These are phyloP conservation scores for Listrodromus nycthemerus DNA, from an alignment of 2,888 invertebrate genomes.

Conservation along the genomic window DNA sequence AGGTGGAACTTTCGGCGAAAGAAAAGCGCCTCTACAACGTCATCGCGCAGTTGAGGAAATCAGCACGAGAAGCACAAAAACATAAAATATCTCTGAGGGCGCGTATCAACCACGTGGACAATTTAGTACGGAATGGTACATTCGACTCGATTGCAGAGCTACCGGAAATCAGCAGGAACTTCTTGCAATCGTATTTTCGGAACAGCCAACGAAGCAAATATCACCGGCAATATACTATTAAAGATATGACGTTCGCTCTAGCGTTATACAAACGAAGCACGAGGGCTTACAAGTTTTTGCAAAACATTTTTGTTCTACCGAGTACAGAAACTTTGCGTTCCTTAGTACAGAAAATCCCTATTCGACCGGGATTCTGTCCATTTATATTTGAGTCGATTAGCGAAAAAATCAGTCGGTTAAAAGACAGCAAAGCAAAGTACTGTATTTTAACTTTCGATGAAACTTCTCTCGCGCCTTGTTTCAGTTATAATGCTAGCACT, in stretches of 20 bases:
- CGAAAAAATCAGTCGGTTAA: neutral
- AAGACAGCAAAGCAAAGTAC: neutral
- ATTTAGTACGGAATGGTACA: neutral
- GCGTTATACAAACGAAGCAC: constrained; percentile 20
- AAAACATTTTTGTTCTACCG: neutral
- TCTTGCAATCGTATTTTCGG: neutral
- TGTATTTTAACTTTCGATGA: constrained; percentile 33
- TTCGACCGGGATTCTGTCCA: neutral
- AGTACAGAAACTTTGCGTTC: constrained; percentile 20
- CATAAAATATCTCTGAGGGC: no score
- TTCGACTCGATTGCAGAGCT: neutral
- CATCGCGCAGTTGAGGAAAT: no score
- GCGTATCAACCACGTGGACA: neutral
- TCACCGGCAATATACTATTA: neutral
- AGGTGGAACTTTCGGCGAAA: no score
- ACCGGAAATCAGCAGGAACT: neutral
- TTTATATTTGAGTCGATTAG: constrained; percentile 10
- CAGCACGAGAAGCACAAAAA: no score
- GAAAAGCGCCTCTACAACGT: no score
- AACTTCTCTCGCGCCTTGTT: constrained; percentile 3
- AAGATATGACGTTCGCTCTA: constrained; percentile 6
- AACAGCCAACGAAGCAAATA: constrained; percentile 1
- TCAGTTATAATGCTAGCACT: neutral
- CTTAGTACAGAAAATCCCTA: neutral
- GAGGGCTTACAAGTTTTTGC: no score